Conservation (phyloP, 2,888 invertebrate species). For the Dexiosoma caninum region DNA sequence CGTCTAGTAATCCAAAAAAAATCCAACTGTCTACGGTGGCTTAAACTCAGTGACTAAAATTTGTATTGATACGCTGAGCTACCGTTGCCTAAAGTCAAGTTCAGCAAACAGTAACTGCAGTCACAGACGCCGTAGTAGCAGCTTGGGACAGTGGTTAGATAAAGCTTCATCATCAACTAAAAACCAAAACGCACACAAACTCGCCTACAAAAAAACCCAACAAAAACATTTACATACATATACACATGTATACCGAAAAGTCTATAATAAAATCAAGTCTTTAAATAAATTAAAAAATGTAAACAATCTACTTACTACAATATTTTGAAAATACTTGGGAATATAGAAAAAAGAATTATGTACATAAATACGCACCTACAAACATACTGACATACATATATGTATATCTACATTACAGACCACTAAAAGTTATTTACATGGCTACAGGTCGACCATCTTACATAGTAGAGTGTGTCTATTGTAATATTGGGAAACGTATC, state of each 20-base stretch:
- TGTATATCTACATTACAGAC: too few relatives aligned
- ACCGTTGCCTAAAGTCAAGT: constrained; percentile 60
- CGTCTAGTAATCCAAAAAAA: constrained; percentile 26
- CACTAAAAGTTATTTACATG: neutral
- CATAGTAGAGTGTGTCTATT: neutral
- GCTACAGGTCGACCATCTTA: neutral
- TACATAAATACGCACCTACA: neutral
- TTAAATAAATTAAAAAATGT: too few relatives aligned
- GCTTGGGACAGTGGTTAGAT: constrained; percentile 31
- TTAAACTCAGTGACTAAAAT: constrained; percentile 74
- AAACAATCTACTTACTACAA: neutral
- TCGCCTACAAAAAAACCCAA: too few relatives aligned
- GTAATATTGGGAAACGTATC: too few relatives aligned
- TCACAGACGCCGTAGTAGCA: constrained; percentile 6
- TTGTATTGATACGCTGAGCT: constrained; percentile 66
- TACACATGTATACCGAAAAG: neutral
- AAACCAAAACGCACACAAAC: neutral
- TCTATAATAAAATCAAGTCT: neutral
- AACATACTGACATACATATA: too few relatives aligned
- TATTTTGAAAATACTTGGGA: neutral
- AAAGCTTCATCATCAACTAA: constrained; percentile 27
- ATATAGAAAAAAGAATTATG: neutral
- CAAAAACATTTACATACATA: neutral
- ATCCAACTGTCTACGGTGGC: constrained; percentile 70
- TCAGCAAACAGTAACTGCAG: constrained; percentile 44